Evolutionary conservation across 1,140 invertebrate species (phyloP).

Genomic region (Schlechtendalia chinensis): DNA sequence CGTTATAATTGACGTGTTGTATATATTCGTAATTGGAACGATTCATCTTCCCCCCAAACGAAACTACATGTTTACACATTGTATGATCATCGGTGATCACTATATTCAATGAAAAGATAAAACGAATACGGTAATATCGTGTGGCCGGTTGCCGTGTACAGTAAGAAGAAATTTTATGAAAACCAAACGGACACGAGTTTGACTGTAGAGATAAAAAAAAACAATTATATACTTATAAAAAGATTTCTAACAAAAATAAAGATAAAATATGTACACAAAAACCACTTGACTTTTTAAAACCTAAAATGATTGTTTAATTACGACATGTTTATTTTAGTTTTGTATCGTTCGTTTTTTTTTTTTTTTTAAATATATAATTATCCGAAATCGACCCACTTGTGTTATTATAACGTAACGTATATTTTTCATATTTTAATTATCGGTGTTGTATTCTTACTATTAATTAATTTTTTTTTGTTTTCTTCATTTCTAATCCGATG

Average conservation of each 20-base stretch:
- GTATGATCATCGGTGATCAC: no score
- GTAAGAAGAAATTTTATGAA: not conserved
- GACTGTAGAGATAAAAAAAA: not conserved
- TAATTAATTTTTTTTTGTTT: not conserved
- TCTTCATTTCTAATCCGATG: not conserved
- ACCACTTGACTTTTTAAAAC: not conserved
- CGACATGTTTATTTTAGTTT: not conserved
- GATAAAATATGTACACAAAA: not conserved
- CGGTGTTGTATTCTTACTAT: not conserved
- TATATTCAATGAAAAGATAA: no score
- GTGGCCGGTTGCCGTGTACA: not conserved
- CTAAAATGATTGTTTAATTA: conserved; percentile 10
- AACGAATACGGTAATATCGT: no score
- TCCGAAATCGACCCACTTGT: not conserved
- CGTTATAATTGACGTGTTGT: no score
- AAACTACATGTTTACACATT: no score
- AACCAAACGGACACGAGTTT: no score
- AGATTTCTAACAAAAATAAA: conserved; percentile 9
- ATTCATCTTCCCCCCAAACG: no score
- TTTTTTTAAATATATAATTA: not conserved
- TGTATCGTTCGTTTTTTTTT: not conserved
- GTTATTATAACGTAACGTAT: not conserved
- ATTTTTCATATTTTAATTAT: not conserved
- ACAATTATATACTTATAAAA: not conserved
- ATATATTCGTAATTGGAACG: no score